phyloP scores from a whole-genome alignment of 1,140 invertebrate species.

The Potamilus streckersoni region DNA sequence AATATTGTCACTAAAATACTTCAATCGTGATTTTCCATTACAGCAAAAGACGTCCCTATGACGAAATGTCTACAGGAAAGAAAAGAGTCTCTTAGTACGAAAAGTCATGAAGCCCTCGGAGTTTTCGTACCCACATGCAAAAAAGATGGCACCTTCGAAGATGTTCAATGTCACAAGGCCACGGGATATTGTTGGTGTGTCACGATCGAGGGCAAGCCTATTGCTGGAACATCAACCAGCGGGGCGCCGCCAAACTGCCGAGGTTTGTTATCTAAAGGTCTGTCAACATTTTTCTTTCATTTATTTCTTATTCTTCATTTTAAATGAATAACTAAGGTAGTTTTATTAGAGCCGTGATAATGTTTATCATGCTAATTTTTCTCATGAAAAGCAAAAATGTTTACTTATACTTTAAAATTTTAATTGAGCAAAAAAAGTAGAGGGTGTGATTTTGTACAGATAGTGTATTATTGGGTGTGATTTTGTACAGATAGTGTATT shows the following conservation, averaged over 20 bases:
- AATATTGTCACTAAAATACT: not conserved
- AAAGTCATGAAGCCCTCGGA: conserved; percentile 28
- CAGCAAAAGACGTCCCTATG: conserved; percentile 15
- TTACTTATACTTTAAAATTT: too few relatives aligned
- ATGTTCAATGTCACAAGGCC: conserved; percentile 84
- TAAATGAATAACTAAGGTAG: too few relatives aligned
- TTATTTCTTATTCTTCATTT: too few relatives aligned
- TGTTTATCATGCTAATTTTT: too few relatives aligned
- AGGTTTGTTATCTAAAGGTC: conserved; percentile 25
- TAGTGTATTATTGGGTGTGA: too few relatives aligned
- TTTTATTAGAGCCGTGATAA: too few relatives aligned
- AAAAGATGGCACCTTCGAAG: conserved; percentile 81
- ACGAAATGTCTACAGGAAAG: conserved; percentile 48
- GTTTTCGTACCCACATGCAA: conserved; percentile 77
- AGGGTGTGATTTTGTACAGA: too few relatives aligned
- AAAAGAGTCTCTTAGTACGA: conserved; percentile 37
- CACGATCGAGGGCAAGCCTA: conserved; percentile 80
- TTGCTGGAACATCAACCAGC: conserved; percentile 81
- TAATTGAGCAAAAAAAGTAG: too few relatives aligned
- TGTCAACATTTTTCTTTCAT: too few relatives aligned
- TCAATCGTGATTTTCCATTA: not conserved
- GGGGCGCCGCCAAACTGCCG: conserved; percentile 78
- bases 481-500: too few relatives aligned
- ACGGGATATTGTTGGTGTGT: conserved; percentile 88
- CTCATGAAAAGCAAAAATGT: too few relatives aligned